Evolutionary conservation across 1,140 invertebrate species (phyloP).

Genomic region (Hestina assimilis): DNA sequence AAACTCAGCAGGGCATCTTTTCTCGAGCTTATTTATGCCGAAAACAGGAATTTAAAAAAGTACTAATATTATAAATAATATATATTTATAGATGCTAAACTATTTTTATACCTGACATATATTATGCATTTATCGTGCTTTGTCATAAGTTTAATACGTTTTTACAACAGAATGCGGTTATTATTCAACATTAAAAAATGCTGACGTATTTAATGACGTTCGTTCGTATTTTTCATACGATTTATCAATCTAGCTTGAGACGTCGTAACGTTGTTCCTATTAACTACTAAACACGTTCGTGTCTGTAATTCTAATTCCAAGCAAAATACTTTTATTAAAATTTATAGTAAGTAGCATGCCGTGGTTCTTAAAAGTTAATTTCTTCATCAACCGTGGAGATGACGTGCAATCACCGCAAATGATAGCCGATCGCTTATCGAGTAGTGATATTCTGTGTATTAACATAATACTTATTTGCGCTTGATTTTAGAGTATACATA

Average conservation of each 20-base stretch:
- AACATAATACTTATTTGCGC: slow-evolving; percentile 17
- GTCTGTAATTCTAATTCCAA: not conserved
- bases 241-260: not conserved
- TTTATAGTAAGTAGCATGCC: not conserved
- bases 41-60: too few species aligned
- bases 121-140: not conserved
- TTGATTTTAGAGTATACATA: not conserved
- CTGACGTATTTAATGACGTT: not conserved
- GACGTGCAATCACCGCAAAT: slow-evolving; percentile 26
- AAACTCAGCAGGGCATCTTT: too few species aligned
- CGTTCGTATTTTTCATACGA: not conserved
- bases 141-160: too few species aligned
- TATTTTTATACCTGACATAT: too few species aligned
- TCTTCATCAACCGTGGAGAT: slow-evolving; percentile 55
- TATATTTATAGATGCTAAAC: too few species aligned
- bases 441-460: slow-evolving; percentile 17
- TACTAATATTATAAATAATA: too few species aligned
- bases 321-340: not conserved
- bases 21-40: too few species aligned
- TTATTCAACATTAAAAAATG: not conserved
- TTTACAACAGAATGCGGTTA: not conserved
- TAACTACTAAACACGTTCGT: not conserved
- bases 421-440: slow-evolving; percentile 38
- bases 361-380: slow-evolving; percentile 43
- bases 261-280: not conserved